Conservation (phyloP, 1,140 invertebrate species). For the Drosophila bocqueti region DNA sequence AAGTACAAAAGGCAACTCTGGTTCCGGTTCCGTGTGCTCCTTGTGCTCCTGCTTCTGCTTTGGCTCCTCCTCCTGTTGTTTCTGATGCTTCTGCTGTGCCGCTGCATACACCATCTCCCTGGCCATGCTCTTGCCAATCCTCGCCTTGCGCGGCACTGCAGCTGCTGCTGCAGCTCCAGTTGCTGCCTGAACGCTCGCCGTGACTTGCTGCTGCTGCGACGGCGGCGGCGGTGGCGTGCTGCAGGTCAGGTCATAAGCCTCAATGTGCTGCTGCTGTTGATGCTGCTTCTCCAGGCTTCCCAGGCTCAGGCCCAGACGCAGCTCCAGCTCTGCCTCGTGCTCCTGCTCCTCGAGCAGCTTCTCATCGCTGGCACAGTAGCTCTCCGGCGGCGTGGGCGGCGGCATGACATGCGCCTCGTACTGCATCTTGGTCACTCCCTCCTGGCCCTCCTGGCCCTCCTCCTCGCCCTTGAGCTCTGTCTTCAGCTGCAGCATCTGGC, state of each 20-base stretch:
- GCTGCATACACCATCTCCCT: constrained; percentile 85
- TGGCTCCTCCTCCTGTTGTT: constrained; percentile 2
- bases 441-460: constrained; percentile 41
- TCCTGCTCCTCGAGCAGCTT: constrained; percentile 63
- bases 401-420: constrained; percentile 81
- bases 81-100: constrained; percentile 54
- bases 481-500: constrained; percentile 63
- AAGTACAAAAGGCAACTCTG: constrained; percentile 78
- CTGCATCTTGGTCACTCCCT: constrained; percentile 70
- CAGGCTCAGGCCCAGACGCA: constrained; percentile 9
- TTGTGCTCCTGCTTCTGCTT: constrained; percentile 16
- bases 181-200: not conserved
- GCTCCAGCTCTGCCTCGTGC: constrained; percentile 47
- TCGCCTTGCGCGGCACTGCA: constrained; percentile 85
- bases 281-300: constrained; percentile 13
- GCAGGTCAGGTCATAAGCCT: constrained; percentile 73
- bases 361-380: constrained; percentile 77
- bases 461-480: constrained; percentile 63
- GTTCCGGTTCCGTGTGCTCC: constrained; percentile 20
- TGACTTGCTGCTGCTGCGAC: not conserved
- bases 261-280: constrained; percentile 36
- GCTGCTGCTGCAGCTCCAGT: not conserved
- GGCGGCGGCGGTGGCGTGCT: constrained; percentile 50
- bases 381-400: constrained; percentile 78
- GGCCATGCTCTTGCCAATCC: constrained; percentile 90